Conservation (phyloP, 2,113 vertebrate genomes). For the Peromyscus maniculatus region DNA sequence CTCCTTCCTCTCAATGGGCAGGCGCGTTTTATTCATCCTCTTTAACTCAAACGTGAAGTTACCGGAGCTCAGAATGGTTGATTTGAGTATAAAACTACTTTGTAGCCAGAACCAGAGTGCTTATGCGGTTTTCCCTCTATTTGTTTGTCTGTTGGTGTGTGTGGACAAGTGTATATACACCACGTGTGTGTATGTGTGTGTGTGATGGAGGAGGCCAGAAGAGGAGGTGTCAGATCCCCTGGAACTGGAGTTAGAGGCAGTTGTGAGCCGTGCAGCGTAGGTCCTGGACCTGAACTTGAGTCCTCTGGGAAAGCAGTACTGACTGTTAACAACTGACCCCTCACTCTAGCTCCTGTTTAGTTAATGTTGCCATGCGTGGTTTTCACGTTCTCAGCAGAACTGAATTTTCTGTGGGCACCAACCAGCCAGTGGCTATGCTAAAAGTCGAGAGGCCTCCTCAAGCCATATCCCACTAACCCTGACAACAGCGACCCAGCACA, state of each 20-base stretch:
- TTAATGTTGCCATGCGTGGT: background rate
- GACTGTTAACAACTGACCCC: background rate
- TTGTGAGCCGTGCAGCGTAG: background rate
- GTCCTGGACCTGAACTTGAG: too few species aligned
- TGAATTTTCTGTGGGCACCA: background rate
- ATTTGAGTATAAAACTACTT: background rate
- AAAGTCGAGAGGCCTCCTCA: accelerated
- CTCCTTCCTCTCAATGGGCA: background rate
- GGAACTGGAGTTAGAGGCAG: background rate
- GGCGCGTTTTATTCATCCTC: background rate
- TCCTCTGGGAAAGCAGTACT: background rate
- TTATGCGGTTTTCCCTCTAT: background rate
- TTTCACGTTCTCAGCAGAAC: background rate
- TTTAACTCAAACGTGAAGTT: background rate
- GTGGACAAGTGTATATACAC: background rate
- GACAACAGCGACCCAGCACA: accelerated
- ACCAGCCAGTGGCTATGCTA: accelerated
- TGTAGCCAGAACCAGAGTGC: too few species aligned
- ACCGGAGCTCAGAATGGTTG: background rate
- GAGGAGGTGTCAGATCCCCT: too few species aligned
- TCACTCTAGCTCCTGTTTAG: background rate
- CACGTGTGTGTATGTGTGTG: background rate
- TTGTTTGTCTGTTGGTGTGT: background rate
- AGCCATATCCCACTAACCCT: accelerated
- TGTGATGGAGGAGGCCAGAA: background rate